Evolutionary conservation across 1,140 invertebrate species (phyloP), one percentile per base, ranked within the genome.

Genomic region (Chymomyza costata): DNA sequence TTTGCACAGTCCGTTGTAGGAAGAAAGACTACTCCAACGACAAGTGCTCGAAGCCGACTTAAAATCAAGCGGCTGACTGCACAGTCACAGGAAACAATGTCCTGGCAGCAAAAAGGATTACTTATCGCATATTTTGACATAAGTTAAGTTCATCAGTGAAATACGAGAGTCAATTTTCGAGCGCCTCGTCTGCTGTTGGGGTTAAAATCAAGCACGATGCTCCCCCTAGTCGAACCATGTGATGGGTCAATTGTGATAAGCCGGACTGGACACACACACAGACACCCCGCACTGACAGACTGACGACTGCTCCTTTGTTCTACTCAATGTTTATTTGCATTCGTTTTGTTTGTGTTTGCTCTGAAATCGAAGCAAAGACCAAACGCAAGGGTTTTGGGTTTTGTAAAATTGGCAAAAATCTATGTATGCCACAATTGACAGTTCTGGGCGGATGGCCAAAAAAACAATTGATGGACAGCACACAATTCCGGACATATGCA

Each of bases 41-140:
- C 65, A 55, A 64, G 60, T 55, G 60, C 21, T 43, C 3, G 8
- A 8, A 34, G 32, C 32, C 32, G 32, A 34, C 32, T 34, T 34
- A 34, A 34, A 34, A 34, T 34, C 32, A 34, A n/a, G 11, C 11
- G 32, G 3, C 32, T 10, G 34, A 31, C 46, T 25, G 43, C 40
- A 56, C 38, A 46, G 54, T 25, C 19, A 53, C 57, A 60, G 66
- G 63, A 70, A 57, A 56, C 47, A 49, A 62, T 54, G 70, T 68
- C 70, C n/a, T n/a, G n/a, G 65, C 48, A 61, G 52, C 61, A 40
- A 81, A 80, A 78, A 81, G 74, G 74, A 81, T 81, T 82, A 82
- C 80, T 83, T 83, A 83, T 76, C 80, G 73, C 74, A 83, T 83
- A 81, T 83, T 83, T 83, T 83, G 80, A 83, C 80, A 83, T 83